Evolutionary conservation across 2,113 vertebrate species (phyloP), one percentile per base, ranked within the genome.

Genomic region (Suncus etruscus): DNA sequence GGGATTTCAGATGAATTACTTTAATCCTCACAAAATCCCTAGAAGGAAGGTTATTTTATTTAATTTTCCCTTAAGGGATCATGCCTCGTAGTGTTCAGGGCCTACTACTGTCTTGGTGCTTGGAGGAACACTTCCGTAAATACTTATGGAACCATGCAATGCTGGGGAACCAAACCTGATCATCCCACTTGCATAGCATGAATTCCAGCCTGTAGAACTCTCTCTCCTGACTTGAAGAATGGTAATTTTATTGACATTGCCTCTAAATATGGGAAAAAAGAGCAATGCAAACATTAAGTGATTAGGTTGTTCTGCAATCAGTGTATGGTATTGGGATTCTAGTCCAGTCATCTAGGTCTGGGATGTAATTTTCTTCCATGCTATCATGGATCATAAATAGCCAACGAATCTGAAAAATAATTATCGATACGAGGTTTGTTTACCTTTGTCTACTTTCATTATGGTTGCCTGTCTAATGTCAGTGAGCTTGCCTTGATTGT

Each of bases 41-140:
- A 54, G 2, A 31, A 92, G 31, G 69, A 83, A 72, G 58, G 25
- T 80, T 47, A 15, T 89, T 88, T 85, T 54, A 86, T 86, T 86
- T 54, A 12, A 54, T 54, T 54, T 14, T 54, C 54, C 18, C 18
- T 54, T 54, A 54, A 4, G 54, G 18, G 54, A 15, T 54, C 54
- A 54, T 4, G 18, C 10, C 54, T 16, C 1, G 54, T 16, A 54
- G 54, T 54, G 54, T 54, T 54, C 54, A 54, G 54, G 11, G 54
- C 12, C 54, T 54, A 54, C 11, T 54, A 14, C 54, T 54, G 18
- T 14, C 11, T 54, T 14, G 18, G 54, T 54, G 54, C 54, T 39
- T 39, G 39, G 18, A 54, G 54, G 54, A 3, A 15, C 54, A 54
- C 54, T 54, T 54, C 8, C 12, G 18, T 1, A 54, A 54, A 54